These are phyloP conservation scores for Phasianus colchicus DNA, from an alignment of 2,113 vertebrate genomes.

Conservation along the genomic window DNA sequence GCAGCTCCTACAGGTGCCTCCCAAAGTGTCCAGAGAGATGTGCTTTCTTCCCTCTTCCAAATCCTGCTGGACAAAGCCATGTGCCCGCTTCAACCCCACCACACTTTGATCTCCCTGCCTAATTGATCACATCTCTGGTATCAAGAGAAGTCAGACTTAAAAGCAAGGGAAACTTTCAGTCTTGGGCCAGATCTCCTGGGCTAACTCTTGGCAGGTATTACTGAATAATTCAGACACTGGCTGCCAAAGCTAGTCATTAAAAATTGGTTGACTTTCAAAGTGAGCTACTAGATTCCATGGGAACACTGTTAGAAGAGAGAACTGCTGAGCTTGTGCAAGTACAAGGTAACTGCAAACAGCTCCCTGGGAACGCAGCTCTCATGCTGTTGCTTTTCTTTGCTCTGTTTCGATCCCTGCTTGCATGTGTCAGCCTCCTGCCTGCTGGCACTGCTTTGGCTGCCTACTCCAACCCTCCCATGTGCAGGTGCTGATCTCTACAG, in stretches of 20 bases:
- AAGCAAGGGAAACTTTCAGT: background rate
- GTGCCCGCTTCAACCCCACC: background rate
- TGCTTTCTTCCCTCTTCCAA: background rate
- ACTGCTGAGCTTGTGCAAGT: constrained; percentile 4
- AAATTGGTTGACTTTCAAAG: constrained; percentile 27
- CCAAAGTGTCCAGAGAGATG: background rate
- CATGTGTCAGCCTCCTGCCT: background rate
- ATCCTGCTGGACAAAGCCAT: background rate
- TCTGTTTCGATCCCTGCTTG: rapidly evolving
- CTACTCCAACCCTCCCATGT: rapidly evolving
- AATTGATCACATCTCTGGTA: background rate
- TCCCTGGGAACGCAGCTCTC: background rate
- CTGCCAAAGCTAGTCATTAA: constrained; percentile 17
- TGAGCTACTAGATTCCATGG: background rate
- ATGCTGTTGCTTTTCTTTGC: background rate
- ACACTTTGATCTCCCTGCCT: background rate
- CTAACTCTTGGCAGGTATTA: background rate
- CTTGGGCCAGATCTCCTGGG: background rate
- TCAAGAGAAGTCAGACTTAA: background rate
- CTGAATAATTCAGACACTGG: constrained; percentile 22
- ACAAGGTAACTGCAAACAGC: background rate
- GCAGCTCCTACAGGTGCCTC: background rate
- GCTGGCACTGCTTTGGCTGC: rapidly evolving
- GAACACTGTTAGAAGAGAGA: constrained; percentile 5
- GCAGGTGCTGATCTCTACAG: background rate